Conservation (phyloP, 2,113 vertebrate species). For the Eulemur macaco region DNA sequence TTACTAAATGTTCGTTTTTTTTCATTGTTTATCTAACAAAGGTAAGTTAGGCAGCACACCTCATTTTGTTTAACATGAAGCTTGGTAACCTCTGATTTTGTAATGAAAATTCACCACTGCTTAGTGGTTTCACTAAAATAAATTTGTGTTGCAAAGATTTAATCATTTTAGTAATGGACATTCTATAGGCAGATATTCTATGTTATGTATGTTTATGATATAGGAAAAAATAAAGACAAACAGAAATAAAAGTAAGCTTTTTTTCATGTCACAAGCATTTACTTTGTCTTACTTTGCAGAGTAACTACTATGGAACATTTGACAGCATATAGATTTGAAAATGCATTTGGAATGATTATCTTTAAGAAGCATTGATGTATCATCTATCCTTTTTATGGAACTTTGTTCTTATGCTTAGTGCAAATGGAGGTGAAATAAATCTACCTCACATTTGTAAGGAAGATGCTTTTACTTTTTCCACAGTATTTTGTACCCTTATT, state of each 20-base stretch:
- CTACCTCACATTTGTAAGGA: neutral
- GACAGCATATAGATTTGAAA: neutral
- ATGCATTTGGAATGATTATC: neutral
- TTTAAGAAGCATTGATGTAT: neutral
- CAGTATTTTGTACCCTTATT: neutral
- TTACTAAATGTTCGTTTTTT: neutral
- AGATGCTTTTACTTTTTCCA: neutral
- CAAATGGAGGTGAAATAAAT: neutral
- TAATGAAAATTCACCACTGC: neutral
- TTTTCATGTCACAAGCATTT: neutral
- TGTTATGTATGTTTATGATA: neutral
- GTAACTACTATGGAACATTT: constrained; percentile 40
- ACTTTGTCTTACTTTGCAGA: constrained; percentile 22
- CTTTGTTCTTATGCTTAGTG: constrained; percentile 8
- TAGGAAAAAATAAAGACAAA: neutral
- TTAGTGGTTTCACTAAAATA: constrained; percentile 24
- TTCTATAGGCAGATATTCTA: neutral
- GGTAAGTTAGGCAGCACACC: neutral
- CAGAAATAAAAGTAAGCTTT: constrained; percentile 9
- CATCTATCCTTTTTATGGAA: neutral
- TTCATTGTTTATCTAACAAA: neutral
- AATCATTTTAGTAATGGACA: neutral
- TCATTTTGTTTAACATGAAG: constrained; percentile 9
- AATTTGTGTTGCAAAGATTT: constrained; percentile 6
- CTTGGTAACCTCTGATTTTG: constrained; percentile 28